phyloP scores from a whole-genome alignment of 2,888 invertebrate genomes.

The Eupithecia vulgata region DNA sequence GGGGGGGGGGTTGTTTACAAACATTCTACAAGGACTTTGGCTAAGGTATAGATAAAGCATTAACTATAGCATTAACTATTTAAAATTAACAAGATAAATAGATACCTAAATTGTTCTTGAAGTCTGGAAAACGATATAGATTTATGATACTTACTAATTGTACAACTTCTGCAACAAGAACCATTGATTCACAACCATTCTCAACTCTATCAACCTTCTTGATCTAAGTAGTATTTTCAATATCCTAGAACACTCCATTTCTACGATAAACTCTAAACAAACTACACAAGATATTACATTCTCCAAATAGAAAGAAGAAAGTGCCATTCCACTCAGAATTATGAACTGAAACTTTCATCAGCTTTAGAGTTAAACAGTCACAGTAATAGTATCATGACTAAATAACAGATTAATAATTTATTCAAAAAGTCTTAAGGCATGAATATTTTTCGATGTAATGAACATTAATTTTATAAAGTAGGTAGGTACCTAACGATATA shows the following conservation, averaged over 20 bases:
- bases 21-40: too few relatives aligned
- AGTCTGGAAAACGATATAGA: slow-evolving; percentile 32
- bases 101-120: slow-evolving; percentile 10
- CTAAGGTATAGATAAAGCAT: too few relatives aligned
- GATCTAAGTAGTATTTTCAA: slow-evolving; percentile 37
- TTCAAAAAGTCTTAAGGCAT: slow-evolving; percentile 42
- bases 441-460: slow-evolving; percentile 45
- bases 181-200: slow-evolving; percentile 73
- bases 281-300: slow-evolving; percentile 48
- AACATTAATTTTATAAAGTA: slow-evolving; percentile 27
- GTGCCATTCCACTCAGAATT: slow-evolving; percentile 25
- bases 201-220: slow-evolving; percentile 57
- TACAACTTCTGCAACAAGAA: slow-evolving; percentile 68
- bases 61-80: not conserved
- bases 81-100: slow-evolving; percentile 6
- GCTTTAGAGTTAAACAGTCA: slow-evolving; percentile 26
- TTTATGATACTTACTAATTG: slow-evolving; percentile 41
- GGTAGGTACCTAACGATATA: not conserved
- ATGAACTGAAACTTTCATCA: slow-evolving; percentile 31
- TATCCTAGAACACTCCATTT: slow-evolving; percentile 44
- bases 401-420: slow-evolving; percentile 36
- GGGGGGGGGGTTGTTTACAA: too few relatives aligned
- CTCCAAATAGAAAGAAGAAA: slow-evolving; percentile 39
- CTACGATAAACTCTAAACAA: slow-evolving; percentile 46
- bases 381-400: slow-evolving; percentile 25